These are phyloP conservation scores for Adelognathus sp. DNA, from an alignment of 2,888 invertebrate species.

Conservation along the genomic window DNA sequence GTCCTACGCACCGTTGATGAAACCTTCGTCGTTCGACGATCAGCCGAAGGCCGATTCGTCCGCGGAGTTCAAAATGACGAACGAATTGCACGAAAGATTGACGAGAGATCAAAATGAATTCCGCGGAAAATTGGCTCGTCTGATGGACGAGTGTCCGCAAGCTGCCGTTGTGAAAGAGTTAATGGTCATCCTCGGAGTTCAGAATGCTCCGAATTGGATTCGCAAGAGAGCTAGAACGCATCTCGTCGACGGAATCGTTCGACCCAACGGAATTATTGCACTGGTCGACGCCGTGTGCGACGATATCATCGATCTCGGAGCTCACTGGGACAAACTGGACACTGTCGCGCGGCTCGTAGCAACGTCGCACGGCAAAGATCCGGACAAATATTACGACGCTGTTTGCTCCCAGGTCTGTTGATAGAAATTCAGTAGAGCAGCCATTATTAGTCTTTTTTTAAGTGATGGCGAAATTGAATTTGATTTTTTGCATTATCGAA, in stretches of 20 bases:
- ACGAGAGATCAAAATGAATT: conserved; percentile 83
- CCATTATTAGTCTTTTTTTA: background rate
- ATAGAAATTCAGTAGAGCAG: conserved; percentile 12
- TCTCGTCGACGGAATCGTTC: conserved; percentile 84
- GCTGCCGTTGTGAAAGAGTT: conserved; percentile 86
- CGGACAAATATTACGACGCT: conserved; percentile 82
- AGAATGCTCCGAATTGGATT: conserved; percentile 85
- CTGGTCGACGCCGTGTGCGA: conserved; percentile 86
- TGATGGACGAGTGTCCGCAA: conserved; percentile 84
- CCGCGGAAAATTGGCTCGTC: conserved; percentile 81
- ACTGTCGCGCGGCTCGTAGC: conserved; percentile 85
- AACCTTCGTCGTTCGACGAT: conserved; percentile 80
- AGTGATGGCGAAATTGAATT: no score
- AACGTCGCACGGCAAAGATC: conserved; percentile 81
- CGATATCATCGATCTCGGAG: conserved; percentile 83
- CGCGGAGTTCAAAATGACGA: conserved; percentile 82
- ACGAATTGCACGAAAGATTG: conserved; percentile 83
- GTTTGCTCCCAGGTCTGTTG: conserved; percentile 78
- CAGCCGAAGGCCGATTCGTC: conserved; percentile 15
- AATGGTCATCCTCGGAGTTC: conserved; percentile 85
- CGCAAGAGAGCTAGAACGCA: conserved; percentile 84
- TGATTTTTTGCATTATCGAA: no score
- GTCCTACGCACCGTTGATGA: conserved; percentile 85
- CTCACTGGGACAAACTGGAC: conserved; percentile 87
- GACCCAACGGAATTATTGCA: conserved; percentile 85